These are phyloP conservation scores for Coronaproctus castanopsis DNA, from an alignment of 2,888 invertebrate species.

Conservation along the genomic window DNA sequence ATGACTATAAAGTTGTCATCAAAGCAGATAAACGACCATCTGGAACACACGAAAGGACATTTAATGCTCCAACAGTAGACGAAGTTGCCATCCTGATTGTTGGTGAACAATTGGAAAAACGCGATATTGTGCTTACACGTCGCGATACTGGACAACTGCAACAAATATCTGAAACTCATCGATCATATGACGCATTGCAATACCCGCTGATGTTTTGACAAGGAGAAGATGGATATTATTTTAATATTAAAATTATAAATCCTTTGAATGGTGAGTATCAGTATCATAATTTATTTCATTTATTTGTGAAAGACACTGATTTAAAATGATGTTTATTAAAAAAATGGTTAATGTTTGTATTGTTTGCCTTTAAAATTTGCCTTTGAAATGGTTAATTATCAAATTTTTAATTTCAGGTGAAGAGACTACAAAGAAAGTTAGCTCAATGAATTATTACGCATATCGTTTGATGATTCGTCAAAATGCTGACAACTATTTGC, in stretches of 20 bases:
- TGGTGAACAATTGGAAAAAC: no score
- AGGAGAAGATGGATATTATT: constrained; percentile 12
- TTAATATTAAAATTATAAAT: neutral
- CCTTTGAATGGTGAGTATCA: neutral
- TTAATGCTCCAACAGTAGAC: no score
- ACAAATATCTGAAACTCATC: neutral
- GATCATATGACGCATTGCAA: no score
- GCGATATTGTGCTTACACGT: neutral
- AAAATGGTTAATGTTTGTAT: no score
- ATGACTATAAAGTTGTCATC: no score
- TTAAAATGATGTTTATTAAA: no score
- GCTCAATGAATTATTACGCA: constrained; percentile 21
- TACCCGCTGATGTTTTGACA: constrained; percentile 11
- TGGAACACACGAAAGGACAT: no score
- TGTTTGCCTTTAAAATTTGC: no score
- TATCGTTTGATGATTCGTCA: constrained; percentile 20
- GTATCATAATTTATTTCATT: no score
- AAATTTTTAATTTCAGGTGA: neutral
- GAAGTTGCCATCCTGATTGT: no score
- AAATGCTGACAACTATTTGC: constrained; percentile 17
- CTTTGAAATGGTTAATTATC: neutral
- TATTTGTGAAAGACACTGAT: no score
- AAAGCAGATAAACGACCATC: no score
- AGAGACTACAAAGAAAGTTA: constrained; percentile 18
- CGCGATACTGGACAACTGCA: neutral